Evolutionary conservation across 2,113 vertebrate genomes (phyloP), one percentile per base, ranked within the genome.

Genomic region (Nipponia nippon): DNA sequence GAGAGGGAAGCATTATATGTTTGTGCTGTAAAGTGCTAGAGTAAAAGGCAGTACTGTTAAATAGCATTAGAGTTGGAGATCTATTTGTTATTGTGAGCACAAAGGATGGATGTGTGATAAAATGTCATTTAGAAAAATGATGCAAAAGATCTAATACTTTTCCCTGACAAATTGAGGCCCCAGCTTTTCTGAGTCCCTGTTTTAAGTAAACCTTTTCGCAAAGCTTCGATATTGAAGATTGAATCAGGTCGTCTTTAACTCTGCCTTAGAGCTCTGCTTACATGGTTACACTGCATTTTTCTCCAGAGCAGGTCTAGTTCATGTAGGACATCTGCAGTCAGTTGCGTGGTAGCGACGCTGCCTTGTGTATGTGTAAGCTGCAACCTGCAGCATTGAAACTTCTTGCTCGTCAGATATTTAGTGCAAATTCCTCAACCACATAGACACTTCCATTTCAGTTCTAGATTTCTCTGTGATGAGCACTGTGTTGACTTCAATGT

Each of bases 301-400:
- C 29, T 59, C 19, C 4, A 10, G 42, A 80, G 42, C 50, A 0
- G 6, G 3, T 53, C 18, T 32, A 3, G 12, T 19, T 77, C 66
- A 36, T 2, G 1, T 3, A 1, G 6, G 14, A 20, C 40, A 42
- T 10, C 9, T 12, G 20, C 67, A 52, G 38, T 30, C 0, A 0
- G 13, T 83, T 0, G 0, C 8, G 5, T 15, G 29, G 66, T 14
- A 79, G 76, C 6, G 2, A 2, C 4, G 7, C 47, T 67, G 52
- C 47, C 49, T 59, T 8, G 38, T 8, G 19, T 2, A 5, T 9
- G 18, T 9, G 1, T 20, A 26, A 83, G 25, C 17, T 50, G 50
- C 65, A 62, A 21, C 27, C 25, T 7, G 19, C 27, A n/a, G 70
- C 1, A 17, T 1, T 62, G 47, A 82, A 82, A 34, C 18, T 58